These are phyloP conservation scores for Eulimnadia texana DNA, from an alignment of 1,140 invertebrate species.

Conservation along the genomic window DNA sequence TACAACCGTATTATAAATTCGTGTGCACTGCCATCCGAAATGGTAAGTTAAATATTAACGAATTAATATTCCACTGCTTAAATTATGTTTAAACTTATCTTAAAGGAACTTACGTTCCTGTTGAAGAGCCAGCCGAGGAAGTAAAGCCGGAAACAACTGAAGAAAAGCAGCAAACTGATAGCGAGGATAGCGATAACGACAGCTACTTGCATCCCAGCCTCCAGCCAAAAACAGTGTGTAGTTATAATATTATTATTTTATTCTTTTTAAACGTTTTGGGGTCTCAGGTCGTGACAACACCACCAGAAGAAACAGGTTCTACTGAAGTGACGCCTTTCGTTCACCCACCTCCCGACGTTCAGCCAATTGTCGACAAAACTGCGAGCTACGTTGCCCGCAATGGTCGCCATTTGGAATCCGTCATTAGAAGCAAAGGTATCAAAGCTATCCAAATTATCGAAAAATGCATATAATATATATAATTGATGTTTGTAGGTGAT, in stretches of 20 bases:
- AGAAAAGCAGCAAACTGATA: constrained; percentile 25
- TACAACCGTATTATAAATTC: constrained; percentile 84
- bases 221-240: constrained; percentile 8
- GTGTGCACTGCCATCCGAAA: constrained; percentile 64
- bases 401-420: constrained; percentile 78
- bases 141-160: constrained; percentile 19
- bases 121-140: constrained; percentile 11
- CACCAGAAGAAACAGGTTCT: not conserved
- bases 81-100: constrained; percentile 25
- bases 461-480: too few species aligned
- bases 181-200: constrained; percentile 33
- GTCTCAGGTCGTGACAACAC: constrained; percentile 8
- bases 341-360: constrained; percentile 60
- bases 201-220: constrained; percentile 71
- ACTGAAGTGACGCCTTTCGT: constrained; percentile 18
- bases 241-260: not conserved
- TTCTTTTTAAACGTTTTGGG: too few species aligned
- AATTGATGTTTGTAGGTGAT: constrained; percentile 35
- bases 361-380: constrained; percentile 88
- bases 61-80: not conserved
- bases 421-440: constrained; percentile 66
- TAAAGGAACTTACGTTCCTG: constrained; percentile 3
- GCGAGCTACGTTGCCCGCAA: constrained; percentile 88
- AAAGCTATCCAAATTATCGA: constrained; percentile 3
- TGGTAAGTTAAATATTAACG: constrained; percentile 44